A percentile compares a stretch with the other conserved stretches of the same genome.
These are phyloP conservation scores for Mesembrinibis cayennensis DNA, from an alignment of 2,113 vertebrate genomes.

Conservation along the genomic window DNA sequence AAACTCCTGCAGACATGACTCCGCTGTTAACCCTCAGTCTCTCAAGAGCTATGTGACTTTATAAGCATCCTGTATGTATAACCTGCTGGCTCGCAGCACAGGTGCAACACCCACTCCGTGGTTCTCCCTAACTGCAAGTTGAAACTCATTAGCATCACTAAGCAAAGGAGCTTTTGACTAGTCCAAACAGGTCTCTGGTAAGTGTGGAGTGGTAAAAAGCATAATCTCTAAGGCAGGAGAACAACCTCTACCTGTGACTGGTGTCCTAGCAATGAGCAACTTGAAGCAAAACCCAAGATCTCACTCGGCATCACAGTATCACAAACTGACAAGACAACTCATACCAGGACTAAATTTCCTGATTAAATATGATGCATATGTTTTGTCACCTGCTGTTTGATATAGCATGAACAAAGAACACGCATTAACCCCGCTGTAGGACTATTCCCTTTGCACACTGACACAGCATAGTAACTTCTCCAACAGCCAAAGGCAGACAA, in stretches of 20 bases:
- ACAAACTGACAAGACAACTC: background rate
- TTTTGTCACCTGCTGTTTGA: background rate
- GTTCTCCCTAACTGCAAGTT: background rate
- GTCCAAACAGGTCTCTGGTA: background rate
- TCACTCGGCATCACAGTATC: background rate
- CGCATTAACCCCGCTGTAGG: fast-evolving
- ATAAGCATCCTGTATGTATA: fast-evolving
- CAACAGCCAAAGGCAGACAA: background rate
- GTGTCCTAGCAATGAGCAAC: background rate
- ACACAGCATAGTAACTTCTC: background rate
- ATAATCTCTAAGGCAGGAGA: background rate
- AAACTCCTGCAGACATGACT: background rate
- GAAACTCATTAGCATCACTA: background rate
- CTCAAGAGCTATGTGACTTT: background rate
- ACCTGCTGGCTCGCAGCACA: background rate
- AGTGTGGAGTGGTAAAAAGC: background rate
- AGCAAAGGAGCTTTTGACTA: background rate
- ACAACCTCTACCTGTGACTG: background rate
- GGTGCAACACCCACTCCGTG: background rate
- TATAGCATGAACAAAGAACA: background rate
- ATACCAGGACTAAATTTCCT: background rate
- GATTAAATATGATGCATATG: background rate
- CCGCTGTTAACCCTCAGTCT: background rate
- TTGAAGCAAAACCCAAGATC: background rate
- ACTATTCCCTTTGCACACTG: background rate